phyloP scores from a whole-genome alignment of 2,888 invertebrate species.

The Eudasyphora cyanicolor region DNA sequence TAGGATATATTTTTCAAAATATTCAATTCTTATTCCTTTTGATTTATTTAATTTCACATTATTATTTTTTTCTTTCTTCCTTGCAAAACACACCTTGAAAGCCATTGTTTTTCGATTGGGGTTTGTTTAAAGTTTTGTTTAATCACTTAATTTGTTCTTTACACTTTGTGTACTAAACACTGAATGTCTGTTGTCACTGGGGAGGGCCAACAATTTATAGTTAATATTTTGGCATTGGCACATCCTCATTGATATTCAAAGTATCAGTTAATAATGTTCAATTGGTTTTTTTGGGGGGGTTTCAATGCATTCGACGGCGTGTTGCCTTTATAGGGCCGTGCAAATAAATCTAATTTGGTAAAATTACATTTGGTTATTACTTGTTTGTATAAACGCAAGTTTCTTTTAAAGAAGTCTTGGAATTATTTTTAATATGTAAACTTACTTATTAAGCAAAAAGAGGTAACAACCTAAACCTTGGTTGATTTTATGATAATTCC shows the following conservation, averaged over 20 bases:
- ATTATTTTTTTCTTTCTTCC: neutral
- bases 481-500: neutral
- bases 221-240: slow-evolving; percentile 74
- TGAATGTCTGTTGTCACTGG: slow-evolving; percentile 71
- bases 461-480: neutral
- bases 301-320: neutral
- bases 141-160: slow-evolving; percentile 66
- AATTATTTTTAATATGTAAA: no score
- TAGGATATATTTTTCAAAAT: no score
- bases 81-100: slow-evolving; percentile 69
- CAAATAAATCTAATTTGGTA: neutral
- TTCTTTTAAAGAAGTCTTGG: no score
- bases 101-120: slow-evolving; percentile 68
- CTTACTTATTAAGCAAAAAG: neutral
- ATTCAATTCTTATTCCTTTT: no score
- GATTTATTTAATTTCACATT: neutral
- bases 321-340: neutral
- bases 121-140: slow-evolving; percentile 47
- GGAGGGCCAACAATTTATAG: slow-evolving; percentile 72
- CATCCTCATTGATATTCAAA: slow-evolving; percentile 76
- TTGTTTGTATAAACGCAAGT: neutral
- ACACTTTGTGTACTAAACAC: slow-evolving; percentile 69
- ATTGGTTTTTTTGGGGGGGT: slow-evolving; percentile 4
- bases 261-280: neutral
- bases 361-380: neutral